Percentiles rank a stretch among this genome's conserved stretches.
These are phyloP conservation scores for Hylaeus anthracinus DNA, from an alignment of 1,140 invertebrate genomes.

Conservation along the genomic window DNA sequence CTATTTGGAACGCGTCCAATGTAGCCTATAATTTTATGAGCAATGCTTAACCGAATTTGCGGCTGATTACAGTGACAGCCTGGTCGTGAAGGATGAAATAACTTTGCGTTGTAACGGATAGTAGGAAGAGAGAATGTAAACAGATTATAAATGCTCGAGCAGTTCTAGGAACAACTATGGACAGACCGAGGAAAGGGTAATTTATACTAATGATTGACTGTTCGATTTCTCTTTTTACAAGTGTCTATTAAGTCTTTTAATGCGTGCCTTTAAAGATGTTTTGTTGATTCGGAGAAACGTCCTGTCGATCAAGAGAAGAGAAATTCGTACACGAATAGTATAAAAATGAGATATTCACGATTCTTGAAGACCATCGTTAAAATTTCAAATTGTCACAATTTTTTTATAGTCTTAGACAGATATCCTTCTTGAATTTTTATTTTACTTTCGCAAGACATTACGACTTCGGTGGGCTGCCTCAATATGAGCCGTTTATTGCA, in stretches of 20 bases:
- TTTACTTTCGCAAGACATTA: too few relatives aligned
- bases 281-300: too few relatives aligned
- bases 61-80: slow-evolving; percentile 6
- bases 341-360: too few relatives aligned
- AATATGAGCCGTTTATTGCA: too few relatives aligned
- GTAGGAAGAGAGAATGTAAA: not conserved
- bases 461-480: too few relatives aligned
- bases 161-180: not conserved
- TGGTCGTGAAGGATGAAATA: too few relatives aligned
- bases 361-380: too few relatives aligned
- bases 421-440: too few relatives aligned
- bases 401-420: too few relatives aligned
- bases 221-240: not conserved
- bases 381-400: too few relatives aligned
- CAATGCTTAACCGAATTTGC: slow-evolving; percentile 28
- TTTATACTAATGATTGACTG: not conserved
- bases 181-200: not conserved
- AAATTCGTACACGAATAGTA: too few relatives aligned
- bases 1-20: slow-evolving; percentile 41
- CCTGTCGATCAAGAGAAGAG: too few relatives aligned
- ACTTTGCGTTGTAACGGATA: not conserved
- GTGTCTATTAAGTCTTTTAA: not conserved
- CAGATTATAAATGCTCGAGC: not conserved
- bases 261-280: not conserved
- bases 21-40: slow-evolving; percentile 31